Percentiles rank a stretch among this genome's conserved stretches.
Conservation (phyloP, 2,113 vertebrate genomes). For the Mus spicilegus region DNA sequence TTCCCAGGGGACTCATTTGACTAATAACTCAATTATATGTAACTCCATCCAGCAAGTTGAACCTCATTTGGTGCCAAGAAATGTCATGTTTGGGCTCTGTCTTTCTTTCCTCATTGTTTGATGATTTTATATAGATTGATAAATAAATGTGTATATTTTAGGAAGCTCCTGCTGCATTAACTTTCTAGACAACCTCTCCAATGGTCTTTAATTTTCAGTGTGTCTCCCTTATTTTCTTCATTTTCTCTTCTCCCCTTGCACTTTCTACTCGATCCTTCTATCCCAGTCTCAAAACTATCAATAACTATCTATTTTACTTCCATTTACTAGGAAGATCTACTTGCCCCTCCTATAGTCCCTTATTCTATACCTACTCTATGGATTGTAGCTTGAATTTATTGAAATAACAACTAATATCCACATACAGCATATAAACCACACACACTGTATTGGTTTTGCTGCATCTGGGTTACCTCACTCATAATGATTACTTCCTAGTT, state of each 20-base stretch:
- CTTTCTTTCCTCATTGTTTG: not conserved
- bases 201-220: too few species aligned
- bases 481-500: not conserved
- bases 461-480: not conserved
- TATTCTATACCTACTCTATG: not conserved
- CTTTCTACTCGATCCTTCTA: not conserved
- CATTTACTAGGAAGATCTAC: not conserved
- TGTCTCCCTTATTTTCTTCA: not conserved
- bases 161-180: not conserved
- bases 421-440: too few species aligned
- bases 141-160: too few species aligned
- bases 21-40: not conserved
- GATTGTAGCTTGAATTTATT: not conserved
- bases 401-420: not conserved
- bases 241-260: not conserved
- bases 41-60: not conserved
- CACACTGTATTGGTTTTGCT: not conserved
- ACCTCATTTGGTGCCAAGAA: not conserved
- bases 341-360: not conserved
- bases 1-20: not conserved
- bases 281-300: not conserved
- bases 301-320: not conserved
- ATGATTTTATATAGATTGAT: not conserved
- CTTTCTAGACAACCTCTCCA: too few species aligned
- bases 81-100: not conserved